Base-by-base conservation (phyloP, 2,113 vertebrate genomes). In the Lycaon pictus region DNA sequence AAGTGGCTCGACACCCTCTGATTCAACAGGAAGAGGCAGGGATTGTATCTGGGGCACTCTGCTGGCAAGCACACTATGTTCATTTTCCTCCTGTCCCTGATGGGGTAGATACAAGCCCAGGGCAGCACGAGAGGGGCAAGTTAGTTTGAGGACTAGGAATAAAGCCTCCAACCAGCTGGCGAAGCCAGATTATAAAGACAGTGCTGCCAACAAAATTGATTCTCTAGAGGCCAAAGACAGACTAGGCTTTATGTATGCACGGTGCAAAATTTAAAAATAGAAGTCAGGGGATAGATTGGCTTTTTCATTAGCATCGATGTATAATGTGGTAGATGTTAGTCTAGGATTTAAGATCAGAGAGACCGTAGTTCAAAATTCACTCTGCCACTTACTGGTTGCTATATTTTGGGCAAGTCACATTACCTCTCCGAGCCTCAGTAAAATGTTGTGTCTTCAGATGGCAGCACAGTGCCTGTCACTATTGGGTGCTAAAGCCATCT, bases 271-370 rank as follows among this genome's bases (percentile, higher is more conserved):
- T 58, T 29, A 20, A 81, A 86, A 32, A n/a, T 0, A 77, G 60
- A 43, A 63, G 51, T 19, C 12, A 32, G 48, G 13, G 32, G 67
- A 63, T 0, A 0, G 60, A 32, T 65, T 69, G 53, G 11, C 56
- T 79, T 97, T 97, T 93, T 74, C 82, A 35, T 27, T 76, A 63
- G 13, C 69, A 62, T 25, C 58, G 27, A 11, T 62, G 62, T 8
- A n/a, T 48, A 22, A 85, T 55, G 11, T 29, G 12, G 12, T 72
- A 8, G 53, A 17, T 67, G 32, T 85, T 55, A 16, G 8, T 55
- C 25, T 20, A 77, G 84, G 71, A 32, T 51, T 87, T 53, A 89
- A 65, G 87, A 76, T n/a, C n/a, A 76, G 86, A 80, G 65, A 92
- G 56, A 22, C 29, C 27, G 0, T 29, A 43, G 35, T 86, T 81